Conservation (phyloP, 1,140 invertebrate species). For the Zaprionus lachaisei region DNA sequence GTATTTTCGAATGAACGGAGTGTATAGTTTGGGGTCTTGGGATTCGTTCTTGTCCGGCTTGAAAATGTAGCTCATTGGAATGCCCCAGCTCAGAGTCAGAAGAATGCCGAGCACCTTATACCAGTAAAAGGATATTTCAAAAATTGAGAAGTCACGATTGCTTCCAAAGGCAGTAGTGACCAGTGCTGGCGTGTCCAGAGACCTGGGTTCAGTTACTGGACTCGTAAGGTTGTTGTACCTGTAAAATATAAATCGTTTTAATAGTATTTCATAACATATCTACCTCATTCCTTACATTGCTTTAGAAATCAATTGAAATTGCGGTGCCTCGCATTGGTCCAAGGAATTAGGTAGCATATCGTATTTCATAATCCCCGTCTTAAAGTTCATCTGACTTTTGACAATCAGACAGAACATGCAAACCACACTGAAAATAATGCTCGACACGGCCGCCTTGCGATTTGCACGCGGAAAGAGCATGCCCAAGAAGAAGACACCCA, state of each 20-base stretch:
- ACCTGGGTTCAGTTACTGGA: constrained; percentile 15
- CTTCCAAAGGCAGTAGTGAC: constrained; percentile 68
- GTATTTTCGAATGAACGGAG: constrained; percentile 66
- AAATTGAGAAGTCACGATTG: constrained; percentile 85
- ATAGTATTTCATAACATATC: not conserved
- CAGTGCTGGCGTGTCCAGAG: constrained; percentile 1
- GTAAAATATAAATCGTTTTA: not conserved
- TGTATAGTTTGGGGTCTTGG: constrained; percentile 61
- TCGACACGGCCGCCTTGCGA: constrained; percentile 88
- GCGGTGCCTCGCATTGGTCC: constrained; percentile 86
- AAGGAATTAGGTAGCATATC: constrained; percentile 85
- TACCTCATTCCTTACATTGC: constrained; percentile 51
- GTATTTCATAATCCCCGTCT: constrained; percentile 86
- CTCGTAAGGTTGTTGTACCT: constrained; percentile 2
- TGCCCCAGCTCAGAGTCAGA: constrained; percentile 87
- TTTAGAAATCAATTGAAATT: constrained; percentile 50
- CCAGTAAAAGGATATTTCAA: constrained; percentile 87
- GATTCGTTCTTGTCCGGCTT: constrained; percentile 45
- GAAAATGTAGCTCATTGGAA: constrained; percentile 82
- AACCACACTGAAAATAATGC: constrained; percentile 87
- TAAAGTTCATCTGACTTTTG: constrained; percentile 89
- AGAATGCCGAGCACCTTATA: constrained; percentile 87
- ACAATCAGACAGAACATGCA: constrained; percentile 92
- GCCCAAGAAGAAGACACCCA: constrained; percentile 90
- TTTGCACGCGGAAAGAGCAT: constrained; percentile 90